A percentile compares a stretch with the other conserved stretches of the same genome.
Conservation (phyloP, 2,797 vertebrate species). For the Acropternis orthonyx region DNA sequence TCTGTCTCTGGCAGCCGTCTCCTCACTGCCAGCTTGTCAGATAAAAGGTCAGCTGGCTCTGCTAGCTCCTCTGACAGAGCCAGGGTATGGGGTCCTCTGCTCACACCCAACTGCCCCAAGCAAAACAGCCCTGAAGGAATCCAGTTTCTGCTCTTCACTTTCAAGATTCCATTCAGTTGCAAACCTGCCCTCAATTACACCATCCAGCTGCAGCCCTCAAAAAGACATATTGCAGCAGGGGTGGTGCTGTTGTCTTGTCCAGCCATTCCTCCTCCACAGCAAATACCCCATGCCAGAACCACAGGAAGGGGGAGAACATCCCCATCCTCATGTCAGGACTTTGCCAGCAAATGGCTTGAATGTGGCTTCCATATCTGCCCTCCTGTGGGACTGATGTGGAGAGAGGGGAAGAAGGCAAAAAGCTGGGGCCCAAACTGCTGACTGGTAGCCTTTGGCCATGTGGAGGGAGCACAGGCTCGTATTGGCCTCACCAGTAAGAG, state of each 20-base stretch:
- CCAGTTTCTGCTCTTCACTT: accelerated
- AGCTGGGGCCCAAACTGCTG: not conserved
- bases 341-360: not conserved
- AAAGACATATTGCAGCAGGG: not conserved
- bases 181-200: not conserved
- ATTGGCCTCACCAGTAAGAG: not conserved
- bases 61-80: not conserved
- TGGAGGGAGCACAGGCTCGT: not conserved
- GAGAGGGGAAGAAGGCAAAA: not conserved
- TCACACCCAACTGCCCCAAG: not conserved
- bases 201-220: not conserved
- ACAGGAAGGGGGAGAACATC: not conserved
- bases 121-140: not conserved
- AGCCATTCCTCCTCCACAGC: not conserved
- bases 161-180: not conserved
- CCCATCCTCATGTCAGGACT: not conserved
- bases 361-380: not conserved
- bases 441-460: not conserved
- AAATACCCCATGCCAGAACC: not conserved
- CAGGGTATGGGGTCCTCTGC: not conserved
- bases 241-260: accelerated
- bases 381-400: not conserved
- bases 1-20: slow-evolving; percentile 24
- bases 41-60: slow-evolving; percentile 47
- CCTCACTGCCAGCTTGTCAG: slow-evolving; percentile 33